A percentile compares a stretch with the other conserved stretches of the same genome.
Conservation (phyloP, 2,113 vertebrate species). For the Tauraco erythrolophus region DNA sequence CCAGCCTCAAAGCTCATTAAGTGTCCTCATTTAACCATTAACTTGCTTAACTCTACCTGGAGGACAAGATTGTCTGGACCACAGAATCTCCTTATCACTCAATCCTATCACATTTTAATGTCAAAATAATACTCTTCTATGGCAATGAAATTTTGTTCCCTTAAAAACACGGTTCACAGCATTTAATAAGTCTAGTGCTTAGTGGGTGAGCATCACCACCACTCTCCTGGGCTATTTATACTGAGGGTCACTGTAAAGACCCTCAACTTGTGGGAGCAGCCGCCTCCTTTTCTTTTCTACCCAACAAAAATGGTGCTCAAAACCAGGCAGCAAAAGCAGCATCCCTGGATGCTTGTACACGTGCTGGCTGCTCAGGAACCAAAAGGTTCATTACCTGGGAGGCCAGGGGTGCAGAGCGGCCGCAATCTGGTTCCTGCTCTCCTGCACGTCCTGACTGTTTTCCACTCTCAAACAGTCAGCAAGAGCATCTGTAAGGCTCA, state of each 20-base stretch:
- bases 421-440: neutral
- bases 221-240: neutral
- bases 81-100: neutral
- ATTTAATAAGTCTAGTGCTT: neutral
- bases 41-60: neutral
- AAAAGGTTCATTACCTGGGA: neutral
- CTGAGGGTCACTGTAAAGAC: neutral
- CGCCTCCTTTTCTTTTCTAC: neutral
- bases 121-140: neutral
- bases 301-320: neutral
- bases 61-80: neutral
- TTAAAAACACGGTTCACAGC: neutral
- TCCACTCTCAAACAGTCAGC: neutral
- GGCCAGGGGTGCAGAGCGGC: rapidly evolving
- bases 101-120: neutral
- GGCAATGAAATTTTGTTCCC: neutral
- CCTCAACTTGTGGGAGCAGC: neutral
- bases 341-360: neutral
- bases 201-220: neutral
- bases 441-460: neutral
- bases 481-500: neutral
- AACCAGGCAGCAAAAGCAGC: neutral
- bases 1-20: neutral
- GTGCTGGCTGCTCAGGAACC: neutral
- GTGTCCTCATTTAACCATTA: neutral